Conservation (phyloP, 2,797 vertebrate species). For the Pogonophryne albipinna region DNA sequence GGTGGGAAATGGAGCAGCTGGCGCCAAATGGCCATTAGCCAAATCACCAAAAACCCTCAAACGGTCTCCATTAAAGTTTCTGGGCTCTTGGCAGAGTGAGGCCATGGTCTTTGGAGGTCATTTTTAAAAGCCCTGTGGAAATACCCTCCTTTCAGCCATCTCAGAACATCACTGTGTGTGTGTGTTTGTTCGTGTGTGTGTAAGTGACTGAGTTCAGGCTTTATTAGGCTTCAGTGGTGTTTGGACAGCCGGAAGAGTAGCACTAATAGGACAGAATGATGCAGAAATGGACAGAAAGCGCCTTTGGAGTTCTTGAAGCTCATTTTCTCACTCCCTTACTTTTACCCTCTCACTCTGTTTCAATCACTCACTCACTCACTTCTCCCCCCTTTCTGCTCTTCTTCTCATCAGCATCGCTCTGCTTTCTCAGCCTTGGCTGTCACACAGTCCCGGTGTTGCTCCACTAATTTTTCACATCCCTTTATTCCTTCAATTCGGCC, state of each 20-base stretch:
- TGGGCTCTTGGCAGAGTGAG: constrained; percentile 71
- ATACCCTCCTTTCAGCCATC: constrained; percentile 70
- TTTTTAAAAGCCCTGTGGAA: constrained; percentile 83
- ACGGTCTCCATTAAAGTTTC: constrained; percentile 81
- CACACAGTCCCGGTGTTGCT: constrained; percentile 65
- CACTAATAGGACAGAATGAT: constrained; percentile 84
- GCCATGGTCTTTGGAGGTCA: constrained; percentile 79
- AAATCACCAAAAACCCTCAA: constrained; percentile 78
- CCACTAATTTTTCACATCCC: constrained; percentile 77
- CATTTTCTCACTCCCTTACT: constrained; percentile 74
- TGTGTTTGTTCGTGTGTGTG: constrained; percentile 66
- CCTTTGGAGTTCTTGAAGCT: constrained; percentile 74
- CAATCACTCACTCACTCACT: constrained; percentile 70
- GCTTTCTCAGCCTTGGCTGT: constrained; percentile 73
- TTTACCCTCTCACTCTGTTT: constrained; percentile 71
- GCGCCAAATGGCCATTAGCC: constrained; percentile 77
- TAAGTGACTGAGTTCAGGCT: constrained; percentile 76
- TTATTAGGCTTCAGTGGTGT: constrained; percentile 84
- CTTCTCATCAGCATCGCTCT: constrained; percentile 61
- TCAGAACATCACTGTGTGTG: constrained; percentile 61
- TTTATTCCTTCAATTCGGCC: constrained; percentile 73
- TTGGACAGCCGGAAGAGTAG: constrained; percentile 83
- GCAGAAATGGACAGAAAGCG: constrained; percentile 83
- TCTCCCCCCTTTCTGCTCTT: constrained; percentile 28
- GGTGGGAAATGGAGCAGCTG: constrained; percentile 76